These are phyloP conservation scores for Myrmecobius fasciatus DNA, from an alignment of 2,113 vertebrate species.

Conservation along the genomic window DNA sequence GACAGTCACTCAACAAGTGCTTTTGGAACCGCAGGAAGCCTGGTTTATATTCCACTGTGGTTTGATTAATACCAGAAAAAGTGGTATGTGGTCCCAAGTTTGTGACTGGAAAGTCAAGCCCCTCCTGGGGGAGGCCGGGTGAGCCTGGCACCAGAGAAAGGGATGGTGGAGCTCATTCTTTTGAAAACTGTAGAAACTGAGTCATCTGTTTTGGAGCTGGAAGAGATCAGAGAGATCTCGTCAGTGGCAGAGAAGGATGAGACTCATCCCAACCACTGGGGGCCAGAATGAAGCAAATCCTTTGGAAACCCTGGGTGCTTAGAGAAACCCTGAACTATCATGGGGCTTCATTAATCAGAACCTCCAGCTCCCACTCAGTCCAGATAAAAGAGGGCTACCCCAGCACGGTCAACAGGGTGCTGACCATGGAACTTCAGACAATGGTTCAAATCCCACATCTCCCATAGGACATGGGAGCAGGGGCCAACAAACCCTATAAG, in stretches of 20 bases:
- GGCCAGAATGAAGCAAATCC: no score
- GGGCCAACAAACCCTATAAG: not conserved
- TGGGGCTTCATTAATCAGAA: not conserved
- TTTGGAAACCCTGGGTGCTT: not conserved
- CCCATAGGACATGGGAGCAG: no score
- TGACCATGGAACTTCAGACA: not conserved
- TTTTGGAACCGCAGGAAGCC: not conserved
- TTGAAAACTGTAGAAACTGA: not conserved
- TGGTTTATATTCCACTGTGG: not conserved
- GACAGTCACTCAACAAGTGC: not conserved
- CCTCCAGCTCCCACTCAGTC: not conserved
- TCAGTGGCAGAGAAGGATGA: not conserved
- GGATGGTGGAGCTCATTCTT: not conserved
- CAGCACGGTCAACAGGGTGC: not conserved
- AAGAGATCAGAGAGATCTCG: not conserved
- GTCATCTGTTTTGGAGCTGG: not conserved
- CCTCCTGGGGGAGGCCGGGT: not conserved
- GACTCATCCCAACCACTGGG: not conserved
- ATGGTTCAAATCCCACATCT: no score
- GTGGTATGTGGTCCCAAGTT: not conserved
- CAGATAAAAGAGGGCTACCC: not conserved
- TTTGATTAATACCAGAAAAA: not conserved
- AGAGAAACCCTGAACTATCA: not conserved
- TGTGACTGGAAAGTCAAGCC: not conserved
- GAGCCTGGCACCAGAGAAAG: not conserved